Base-by-base conservation (phyloP, 2,888 invertebrate species). In the Lasioglossum zephyrum region DNA sequence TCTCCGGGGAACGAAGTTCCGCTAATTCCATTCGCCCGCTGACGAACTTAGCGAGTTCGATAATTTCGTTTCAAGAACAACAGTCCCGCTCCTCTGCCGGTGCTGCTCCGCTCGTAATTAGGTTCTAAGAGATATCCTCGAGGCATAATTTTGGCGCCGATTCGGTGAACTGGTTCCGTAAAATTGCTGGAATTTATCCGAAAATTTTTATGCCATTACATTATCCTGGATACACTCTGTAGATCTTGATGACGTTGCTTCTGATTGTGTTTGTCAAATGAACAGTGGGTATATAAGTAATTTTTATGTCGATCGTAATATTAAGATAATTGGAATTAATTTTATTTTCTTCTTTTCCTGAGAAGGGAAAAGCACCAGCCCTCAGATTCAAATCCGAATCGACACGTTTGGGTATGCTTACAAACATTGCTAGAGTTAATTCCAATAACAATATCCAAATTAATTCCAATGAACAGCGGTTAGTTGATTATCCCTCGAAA, bases 1-100 rank as follows among this genome's bases (percentile, higher is more conserved):
- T 70, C 70, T 41, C 70, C 9, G 4, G n/a, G 70, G 41, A 41
- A 39, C 39, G n/a, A 41, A 70, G n/a, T 70, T 70, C n/a, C 70
- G 39, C 41, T 70, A 70, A 70, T 70, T 70, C 39, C 70, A 41
- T 70, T 13, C 41, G 1, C 39, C 41, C 63, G 39, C 44, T 26
- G 72, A 26, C 72, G 72, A 72, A 26, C 26, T 70, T 70, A 41
- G 44, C 44, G n/a, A 44, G 44, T 72, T 44, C 72, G 72, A 72
- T 72, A 72, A 72, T 72, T 44, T 44, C 41, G 72, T 44, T 72
- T 47, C 26, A 13, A n/a, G 70, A 70, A 70, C 70, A 72, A 72
- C 72, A 44, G 44, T n/a, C n/a, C 57, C 57, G 57, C 57, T 57
- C 22, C 41, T 41, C 36, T 22, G 22, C 18, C 41, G n/a, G 41